Evolutionary conservation across 2,797 vertebrate genomes (phyloP).

Genomic region (Pterois miles): DNA sequence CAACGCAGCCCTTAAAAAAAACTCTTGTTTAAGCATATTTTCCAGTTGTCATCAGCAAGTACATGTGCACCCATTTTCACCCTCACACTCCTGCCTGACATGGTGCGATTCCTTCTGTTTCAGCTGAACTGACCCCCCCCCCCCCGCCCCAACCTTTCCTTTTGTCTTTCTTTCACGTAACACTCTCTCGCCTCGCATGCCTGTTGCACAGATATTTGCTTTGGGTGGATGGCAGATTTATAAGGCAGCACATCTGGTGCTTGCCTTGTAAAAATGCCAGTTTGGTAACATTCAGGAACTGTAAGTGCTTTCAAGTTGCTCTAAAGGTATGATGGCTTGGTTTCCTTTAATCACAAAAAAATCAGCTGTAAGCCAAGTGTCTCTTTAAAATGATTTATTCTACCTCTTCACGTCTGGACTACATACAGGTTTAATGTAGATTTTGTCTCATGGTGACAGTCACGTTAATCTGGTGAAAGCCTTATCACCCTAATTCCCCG

Average conservation of each 20-base stretch:
- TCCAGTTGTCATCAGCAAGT: neutral
- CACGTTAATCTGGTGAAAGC: constrained; percentile 23
- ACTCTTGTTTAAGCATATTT: neutral
- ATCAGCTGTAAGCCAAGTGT: constrained; percentile 45
- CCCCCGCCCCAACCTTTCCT: neutral
- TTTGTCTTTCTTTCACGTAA: constrained; percentile 27
- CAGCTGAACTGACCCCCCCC: constrained; percentile 2
- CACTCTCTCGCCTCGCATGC: constrained; percentile 24
- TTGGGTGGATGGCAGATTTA: constrained; percentile 73
- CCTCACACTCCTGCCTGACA: constrained; percentile 9
- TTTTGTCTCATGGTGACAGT: constrained; percentile 24
- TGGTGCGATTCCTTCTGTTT: constrained; percentile 31
- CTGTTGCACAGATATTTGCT: constrained; percentile 61
- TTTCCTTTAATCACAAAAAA: constrained; percentile 50
- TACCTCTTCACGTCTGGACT: constrained; percentile 11
- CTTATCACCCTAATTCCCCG: constrained; percentile 35
- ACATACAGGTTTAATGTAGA: constrained; percentile 5
- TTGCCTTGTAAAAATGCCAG: constrained; percentile 75
- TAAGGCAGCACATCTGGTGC: constrained; percentile 76
- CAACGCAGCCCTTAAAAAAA: neutral
- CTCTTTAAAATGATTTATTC: constrained; percentile 62
- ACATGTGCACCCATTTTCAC: constrained; percentile 29
- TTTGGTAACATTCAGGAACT: constrained; percentile 67
- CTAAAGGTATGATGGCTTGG: constrained; percentile 28
- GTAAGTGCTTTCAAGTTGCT: constrained; percentile 60